A percentile compares a stretch with the other conserved stretches of the same genome.
phyloP scores from a whole-genome alignment of 2,888 invertebrate species.

The Tenthredo mesomela region DNA sequence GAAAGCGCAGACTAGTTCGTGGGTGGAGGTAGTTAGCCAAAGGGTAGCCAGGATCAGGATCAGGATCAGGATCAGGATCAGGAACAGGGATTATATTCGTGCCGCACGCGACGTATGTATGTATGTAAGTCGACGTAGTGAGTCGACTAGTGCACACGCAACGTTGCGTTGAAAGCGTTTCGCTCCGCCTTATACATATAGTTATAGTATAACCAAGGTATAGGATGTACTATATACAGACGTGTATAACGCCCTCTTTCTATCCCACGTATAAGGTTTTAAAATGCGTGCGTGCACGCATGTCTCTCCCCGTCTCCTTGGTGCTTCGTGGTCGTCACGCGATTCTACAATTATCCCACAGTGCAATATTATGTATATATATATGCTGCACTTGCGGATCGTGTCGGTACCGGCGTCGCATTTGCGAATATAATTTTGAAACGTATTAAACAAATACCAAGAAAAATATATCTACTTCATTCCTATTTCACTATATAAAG shows the following conservation, averaged over 20 bases:
- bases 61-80: constrained; percentile 33
- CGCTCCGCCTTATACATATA: constrained; percentile 41
- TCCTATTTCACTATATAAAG: background rate
- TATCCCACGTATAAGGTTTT: background rate
- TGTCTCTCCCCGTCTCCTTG: background rate
- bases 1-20: constrained; percentile 27
- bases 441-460: background rate
- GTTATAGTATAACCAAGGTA: background rate
- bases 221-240: background rate
- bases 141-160: constrained; percentile 35
- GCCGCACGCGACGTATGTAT: constrained; percentile 38
- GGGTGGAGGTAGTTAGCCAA: constrained; percentile 49
- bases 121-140: constrained; percentile 23
- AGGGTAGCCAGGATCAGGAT: constrained; percentile 34
- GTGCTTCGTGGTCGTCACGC: constrained; percentile 33
- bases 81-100: constrained; percentile 42
- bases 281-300: constrained; percentile 16
- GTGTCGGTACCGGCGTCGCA: background rate
- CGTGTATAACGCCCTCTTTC: constrained; percentile 1
- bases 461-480: constrained; percentile 13
- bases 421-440: constrained; percentile 28
- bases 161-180: constrained; percentile 50
- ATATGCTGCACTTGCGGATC: constrained; percentile 44
- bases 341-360: constrained; percentile 50
- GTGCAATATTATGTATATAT: constrained; percentile 44